These are phyloP conservation scores for Orthosia incerta DNA, from an alignment of 2,888 invertebrate species.

Conservation along the genomic window DNA sequence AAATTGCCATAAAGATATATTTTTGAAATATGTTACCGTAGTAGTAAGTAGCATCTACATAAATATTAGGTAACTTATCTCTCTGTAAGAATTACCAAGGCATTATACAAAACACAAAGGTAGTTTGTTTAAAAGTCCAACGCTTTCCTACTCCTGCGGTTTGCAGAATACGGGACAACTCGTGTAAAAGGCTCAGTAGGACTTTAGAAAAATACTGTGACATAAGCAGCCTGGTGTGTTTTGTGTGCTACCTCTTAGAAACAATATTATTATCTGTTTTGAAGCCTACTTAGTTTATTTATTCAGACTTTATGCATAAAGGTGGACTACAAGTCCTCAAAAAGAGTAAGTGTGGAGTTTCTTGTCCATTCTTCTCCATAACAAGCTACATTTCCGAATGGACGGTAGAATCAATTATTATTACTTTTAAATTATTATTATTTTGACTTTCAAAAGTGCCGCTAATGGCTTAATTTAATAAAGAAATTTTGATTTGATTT, in stretches of 20 bases:
- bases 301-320: too few species aligned
- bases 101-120: constrained; percentile 14
- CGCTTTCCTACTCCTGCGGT: constrained; percentile 21
- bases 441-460: too few species aligned
- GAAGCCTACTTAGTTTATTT: too few species aligned
- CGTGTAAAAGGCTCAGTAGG: not conserved
- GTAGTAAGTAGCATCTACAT: not conserved
- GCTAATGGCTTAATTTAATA: too few species aligned
- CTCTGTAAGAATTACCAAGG: constrained; percentile 12
- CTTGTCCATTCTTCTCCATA: too few species aligned
- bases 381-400: too few species aligned
- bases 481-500: too few species aligned
- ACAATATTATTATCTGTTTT: not conserved
- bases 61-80: not conserved
- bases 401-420: too few species aligned
- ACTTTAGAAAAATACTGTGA: constrained; percentile 26
- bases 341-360: too few species aligned
- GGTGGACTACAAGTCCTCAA: too few species aligned
- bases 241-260: not conserved
- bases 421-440: too few species aligned
- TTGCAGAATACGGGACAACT: constrained; percentile 27
- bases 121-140: constrained; percentile 24
- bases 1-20: not conserved
- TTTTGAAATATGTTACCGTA: not conserved
- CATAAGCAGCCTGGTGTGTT: not conserved